Percentiles rank a stretch among this genome's conserved stretches.
Conservation (phyloP, 2,113 vertebrate species). For the Myodes glareolus region DNA sequence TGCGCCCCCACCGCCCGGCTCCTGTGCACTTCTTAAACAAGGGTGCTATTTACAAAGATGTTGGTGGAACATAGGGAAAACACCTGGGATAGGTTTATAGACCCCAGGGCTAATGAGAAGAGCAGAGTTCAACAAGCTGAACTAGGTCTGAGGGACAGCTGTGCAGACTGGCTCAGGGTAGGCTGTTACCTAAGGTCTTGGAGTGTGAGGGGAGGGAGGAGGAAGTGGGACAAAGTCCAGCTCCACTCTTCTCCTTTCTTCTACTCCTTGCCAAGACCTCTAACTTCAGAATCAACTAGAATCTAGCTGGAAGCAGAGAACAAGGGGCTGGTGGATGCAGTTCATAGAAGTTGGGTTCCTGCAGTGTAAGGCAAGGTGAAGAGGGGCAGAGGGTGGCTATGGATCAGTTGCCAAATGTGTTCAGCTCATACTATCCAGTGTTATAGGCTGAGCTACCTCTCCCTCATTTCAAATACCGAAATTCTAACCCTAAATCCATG, state of each 20-base stretch:
- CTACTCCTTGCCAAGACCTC: not conserved
- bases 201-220: not conserved
- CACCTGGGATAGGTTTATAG: not conserved
- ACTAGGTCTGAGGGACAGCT: not conserved
- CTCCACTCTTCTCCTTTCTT: not conserved
- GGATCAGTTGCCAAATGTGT: too few relatives aligned
- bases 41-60: not conserved
- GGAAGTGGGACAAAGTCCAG: not conserved
- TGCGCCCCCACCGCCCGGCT: too few relatives aligned
- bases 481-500: not conserved
- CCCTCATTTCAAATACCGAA: not conserved
- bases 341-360: not conserved
- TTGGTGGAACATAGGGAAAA: not conserved
- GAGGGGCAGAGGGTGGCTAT: not conserved
- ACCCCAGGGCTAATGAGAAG: not conserved
- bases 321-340: not conserved
- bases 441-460: not conserved
- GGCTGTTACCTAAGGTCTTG: not conserved
- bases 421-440: too few relatives aligned
- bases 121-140: not conserved
- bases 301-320: not conserved
- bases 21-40: not conserved
- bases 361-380: not conserved
- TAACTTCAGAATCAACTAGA: not conserved
- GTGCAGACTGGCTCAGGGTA: not conserved